Evolutionary conservation across 1,140 invertebrate species (phyloP).

Genomic region (Bombus affinis): DNA sequence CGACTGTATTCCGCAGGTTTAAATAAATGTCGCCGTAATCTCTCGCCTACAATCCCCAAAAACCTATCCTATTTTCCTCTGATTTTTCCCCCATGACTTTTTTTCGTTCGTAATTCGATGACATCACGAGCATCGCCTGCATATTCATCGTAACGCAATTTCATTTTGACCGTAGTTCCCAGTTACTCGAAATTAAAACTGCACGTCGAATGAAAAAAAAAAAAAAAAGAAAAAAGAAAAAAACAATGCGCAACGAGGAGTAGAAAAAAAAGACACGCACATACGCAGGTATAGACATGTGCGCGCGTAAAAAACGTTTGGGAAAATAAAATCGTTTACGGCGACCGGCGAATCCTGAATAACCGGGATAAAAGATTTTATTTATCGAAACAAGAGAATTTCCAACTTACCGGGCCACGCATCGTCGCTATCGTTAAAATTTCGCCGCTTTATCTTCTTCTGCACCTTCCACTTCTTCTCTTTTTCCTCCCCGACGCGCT

Average conservation of each 20-base stretch:
- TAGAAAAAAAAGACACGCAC: not conserved
- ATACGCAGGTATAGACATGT: not conserved
- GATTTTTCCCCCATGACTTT: not conserved
- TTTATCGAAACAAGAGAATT: conserved; percentile 22
- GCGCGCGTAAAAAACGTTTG: not conserved
- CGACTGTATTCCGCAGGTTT: not conserved
- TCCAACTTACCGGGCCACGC: not conserved
- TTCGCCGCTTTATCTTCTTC: conserved; percentile 9
- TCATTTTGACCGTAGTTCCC: conserved; percentile 8
- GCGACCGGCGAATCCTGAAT: not conserved
- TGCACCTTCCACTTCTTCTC: not conserved
- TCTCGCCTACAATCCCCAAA: not conserved
- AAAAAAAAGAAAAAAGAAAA: not conserved
- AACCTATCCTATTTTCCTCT: not conserved
- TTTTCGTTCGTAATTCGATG: not conserved
- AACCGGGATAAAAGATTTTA: conserved; percentile 32
- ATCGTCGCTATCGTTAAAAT: not conserved
- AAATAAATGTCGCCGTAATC: not conserved
- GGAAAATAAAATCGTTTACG: conserved; percentile 26
- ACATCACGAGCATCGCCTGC: not conserved
- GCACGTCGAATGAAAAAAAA: not conserved
- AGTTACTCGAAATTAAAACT: conserved; percentile 21
- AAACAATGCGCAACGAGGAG: not conserved
- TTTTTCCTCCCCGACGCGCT: not conserved
- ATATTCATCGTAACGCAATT: conserved; percentile 34